Percentiles rank a stretch among this genome's conserved stretches.
Conservation (phyloP, 1,140 invertebrate species). For the Chionoecetes opilio region DNA sequence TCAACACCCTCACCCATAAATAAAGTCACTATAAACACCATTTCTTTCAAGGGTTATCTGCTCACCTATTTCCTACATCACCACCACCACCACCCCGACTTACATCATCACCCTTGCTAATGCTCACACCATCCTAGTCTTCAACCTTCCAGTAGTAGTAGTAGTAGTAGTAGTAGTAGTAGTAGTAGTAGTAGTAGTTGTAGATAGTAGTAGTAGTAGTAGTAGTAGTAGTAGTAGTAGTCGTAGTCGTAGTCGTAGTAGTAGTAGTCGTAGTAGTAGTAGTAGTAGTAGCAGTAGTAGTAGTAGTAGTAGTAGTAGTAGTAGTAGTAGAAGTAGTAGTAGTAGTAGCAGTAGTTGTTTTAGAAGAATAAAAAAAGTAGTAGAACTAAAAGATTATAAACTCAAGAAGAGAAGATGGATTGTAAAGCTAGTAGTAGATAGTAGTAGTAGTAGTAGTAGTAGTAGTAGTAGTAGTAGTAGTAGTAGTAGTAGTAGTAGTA, state of each 20-base stretch:
- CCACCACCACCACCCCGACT: not conserved
- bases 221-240: not conserved
- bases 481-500: slow-evolving; percentile 2
- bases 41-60: too few species aligned
- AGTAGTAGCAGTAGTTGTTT: not conserved
- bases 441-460: slow-evolving; percentile 35
- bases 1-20: not conserved
- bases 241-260: not conserved
- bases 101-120: not conserved
- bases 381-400: too few species aligned
- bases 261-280: not conserved
- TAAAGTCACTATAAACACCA: not conserved
- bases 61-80: too few species aligned
- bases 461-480: not conserved
- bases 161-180: too few species aligned
- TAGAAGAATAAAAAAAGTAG: too few species aligned
- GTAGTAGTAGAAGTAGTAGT: slow-evolving; percentile 11
- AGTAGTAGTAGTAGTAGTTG: not conserved
- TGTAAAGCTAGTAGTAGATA: not conserved
- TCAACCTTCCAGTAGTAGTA: not conserved
- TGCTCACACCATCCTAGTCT: not conserved
- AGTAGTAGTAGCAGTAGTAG: not conserved
- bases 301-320: not conserved
- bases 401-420: too few species aligned
- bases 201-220: slow-evolving; percentile 24